Evolutionary conservation across 2,888 invertebrate species (phyloP).

Genomic region (Nomada ferruginata): DNA sequence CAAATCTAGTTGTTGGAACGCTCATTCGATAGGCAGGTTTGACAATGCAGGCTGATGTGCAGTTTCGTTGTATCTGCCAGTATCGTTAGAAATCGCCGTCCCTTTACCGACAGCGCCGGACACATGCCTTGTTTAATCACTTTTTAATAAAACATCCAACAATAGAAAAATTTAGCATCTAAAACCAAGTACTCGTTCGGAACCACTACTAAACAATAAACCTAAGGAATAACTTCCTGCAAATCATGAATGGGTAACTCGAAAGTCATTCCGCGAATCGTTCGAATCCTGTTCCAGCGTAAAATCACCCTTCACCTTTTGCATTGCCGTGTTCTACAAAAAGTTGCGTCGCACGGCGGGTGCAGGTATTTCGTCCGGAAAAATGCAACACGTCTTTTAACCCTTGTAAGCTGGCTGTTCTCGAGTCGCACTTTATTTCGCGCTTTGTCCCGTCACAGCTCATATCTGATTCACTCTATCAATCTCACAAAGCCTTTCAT

Average conservation of each 20-base stretch:
- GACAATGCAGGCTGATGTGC: conserved; percentile 51
- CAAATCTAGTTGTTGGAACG: conserved; percentile 69
- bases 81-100: conserved; percentile 36
- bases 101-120: conserved; percentile 19
- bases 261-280: neutral
- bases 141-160: no score
- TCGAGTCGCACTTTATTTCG: conserved; percentile 40
- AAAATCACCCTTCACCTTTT: conserved; percentile 28
- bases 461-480: conserved; percentile 58
- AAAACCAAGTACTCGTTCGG: no score
- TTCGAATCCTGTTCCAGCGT: neutral
- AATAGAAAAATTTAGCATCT: neutral
- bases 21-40: conserved; percentile 61
- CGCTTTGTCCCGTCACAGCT: conserved; percentile 52
- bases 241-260: conserved; percentile 17
- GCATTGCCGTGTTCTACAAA: conserved; percentile 27
- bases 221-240: conserved; percentile 6
- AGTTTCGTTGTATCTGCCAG: conserved; percentile 15
- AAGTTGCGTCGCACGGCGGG: conserved; percentile 38
- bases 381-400: conserved; percentile 51
- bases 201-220: no score
- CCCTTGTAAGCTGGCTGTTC: conserved; percentile 47
- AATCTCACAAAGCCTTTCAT: conserved; percentile 63
- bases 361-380: conserved; percentile 24
- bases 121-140: neutral